phyloP scores from a whole-genome alignment of 2,113 vertebrate species.

The Tricholaema leucomelas region DNA sequence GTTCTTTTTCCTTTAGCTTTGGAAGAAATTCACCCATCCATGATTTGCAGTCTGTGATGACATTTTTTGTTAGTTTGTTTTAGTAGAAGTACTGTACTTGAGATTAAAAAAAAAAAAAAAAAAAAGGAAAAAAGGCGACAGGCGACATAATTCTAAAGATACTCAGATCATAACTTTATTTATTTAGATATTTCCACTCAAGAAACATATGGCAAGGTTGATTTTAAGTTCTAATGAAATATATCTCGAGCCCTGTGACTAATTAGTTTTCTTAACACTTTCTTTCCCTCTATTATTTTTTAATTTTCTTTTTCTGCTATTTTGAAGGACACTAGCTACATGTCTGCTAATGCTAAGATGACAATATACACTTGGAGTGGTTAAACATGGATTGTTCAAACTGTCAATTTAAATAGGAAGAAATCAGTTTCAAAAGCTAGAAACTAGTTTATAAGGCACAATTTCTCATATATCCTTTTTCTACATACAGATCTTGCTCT shows the following conservation, averaged over 20 bases:
- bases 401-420: no score
- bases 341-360: background rate
- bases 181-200: background rate
- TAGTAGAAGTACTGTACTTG: background rate
- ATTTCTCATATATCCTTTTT: no score
- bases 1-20: rapidly evolving
- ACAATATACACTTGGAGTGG: background rate
- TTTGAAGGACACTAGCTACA: background rate
- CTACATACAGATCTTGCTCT: no score
- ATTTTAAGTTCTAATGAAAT: background rate
- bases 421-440: no score
- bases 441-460: no score
- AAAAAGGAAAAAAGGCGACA: rapidly evolving
- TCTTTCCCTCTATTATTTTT: background rate
- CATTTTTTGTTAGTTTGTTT: background rate
- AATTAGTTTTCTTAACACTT: background rate
- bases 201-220: background rate
- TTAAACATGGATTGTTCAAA: background rate
- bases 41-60: background rate
- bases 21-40: background rate
- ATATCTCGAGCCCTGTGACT: background rate
- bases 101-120: no score
- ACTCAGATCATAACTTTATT: background rate
- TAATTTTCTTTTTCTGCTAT: background rate
- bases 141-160: background rate